Conservation (phyloP, 1,140 invertebrate genomes). For the Paralvinella palmiformis region DNA sequence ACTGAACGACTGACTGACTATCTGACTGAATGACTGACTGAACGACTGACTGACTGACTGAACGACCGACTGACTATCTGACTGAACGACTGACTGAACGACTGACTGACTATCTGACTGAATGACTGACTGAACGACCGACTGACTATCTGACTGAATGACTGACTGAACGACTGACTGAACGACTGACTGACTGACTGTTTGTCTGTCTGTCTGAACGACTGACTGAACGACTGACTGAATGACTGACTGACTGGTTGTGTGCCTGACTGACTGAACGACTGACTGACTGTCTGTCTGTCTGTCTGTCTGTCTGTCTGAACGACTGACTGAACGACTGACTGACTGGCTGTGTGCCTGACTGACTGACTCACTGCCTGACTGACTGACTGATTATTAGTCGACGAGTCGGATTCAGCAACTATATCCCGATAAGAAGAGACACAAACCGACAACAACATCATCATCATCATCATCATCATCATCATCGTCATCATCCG, state of each 20-base stretch:
- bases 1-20: background rate
- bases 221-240: conserved; percentile 12
- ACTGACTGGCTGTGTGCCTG: too few relatives aligned
- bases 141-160: conserved; percentile 7
- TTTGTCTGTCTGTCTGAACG: conserved; percentile 1
- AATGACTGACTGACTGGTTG: conserved; percentile 11
- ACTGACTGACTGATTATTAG: too few relatives aligned
- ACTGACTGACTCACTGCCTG: too few relatives aligned
- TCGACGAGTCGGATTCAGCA: too few relatives aligned
- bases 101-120: background rate
- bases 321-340: conserved; percentile 12
- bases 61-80: background rate
- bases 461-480: too few relatives aligned
- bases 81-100: background rate
- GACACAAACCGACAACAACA: too few relatives aligned
- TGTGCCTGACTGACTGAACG: conserved; percentile 15
- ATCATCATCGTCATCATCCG: too few relatives aligned
- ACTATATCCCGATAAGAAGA: too few relatives aligned
- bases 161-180: conserved; percentile 6
- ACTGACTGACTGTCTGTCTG: conserved; percentile 15
- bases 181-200: conserved; percentile 8
- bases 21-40: background rate
- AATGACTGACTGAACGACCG: background rate
- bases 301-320: conserved; percentile 11
- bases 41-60: background rate